Evolutionary conservation across 2,888 invertebrate species (phyloP).

Genomic region (Bembecia ichneumoniformis): DNA sequence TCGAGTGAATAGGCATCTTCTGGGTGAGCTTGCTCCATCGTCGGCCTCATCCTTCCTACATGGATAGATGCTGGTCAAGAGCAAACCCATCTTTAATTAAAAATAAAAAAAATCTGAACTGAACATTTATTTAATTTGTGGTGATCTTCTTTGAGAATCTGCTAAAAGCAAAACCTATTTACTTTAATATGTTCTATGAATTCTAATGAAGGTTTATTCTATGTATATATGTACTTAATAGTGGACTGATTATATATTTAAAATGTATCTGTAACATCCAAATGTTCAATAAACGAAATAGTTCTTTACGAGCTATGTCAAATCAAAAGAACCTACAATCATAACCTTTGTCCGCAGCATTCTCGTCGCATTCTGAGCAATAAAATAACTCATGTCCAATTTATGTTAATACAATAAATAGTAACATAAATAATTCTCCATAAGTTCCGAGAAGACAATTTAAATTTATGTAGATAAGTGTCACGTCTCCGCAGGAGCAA

Average conservation of each 20-base stretch:
- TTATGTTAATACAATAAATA: constrained; percentile 73
- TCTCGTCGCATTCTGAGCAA: constrained; percentile 56
- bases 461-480: constrained; percentile 54
- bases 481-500: constrained; percentile 16
- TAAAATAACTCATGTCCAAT: constrained; percentile 73
- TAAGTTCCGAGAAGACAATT: constrained; percentile 57
- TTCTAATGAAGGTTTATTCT: too few relatives aligned
- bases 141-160: too few relatives aligned
- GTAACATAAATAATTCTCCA: constrained; percentile 61
- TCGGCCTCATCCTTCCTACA: too few relatives aligned
- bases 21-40: too few relatives aligned
- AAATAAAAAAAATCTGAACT: too few relatives aligned
- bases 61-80: too few relatives aligned
- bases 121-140: too few relatives aligned
- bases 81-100: too few relatives aligned
- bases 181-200: too few relatives aligned
- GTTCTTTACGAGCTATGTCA: constrained; percentile 65
- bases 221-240: too few relatives aligned
- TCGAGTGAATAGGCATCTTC: too few relatives aligned
- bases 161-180: too few relatives aligned
- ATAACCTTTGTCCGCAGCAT: constrained; percentile 60
- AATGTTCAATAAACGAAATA: constrained; percentile 36
- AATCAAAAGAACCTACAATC: constrained; percentile 55
- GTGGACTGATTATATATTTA: background rate
- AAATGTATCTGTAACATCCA: constrained; percentile 11